These are phyloP conservation scores for Drosophila demipolita DNA, from an alignment of 2,888 invertebrate genomes.

Conservation along the genomic window DNA sequence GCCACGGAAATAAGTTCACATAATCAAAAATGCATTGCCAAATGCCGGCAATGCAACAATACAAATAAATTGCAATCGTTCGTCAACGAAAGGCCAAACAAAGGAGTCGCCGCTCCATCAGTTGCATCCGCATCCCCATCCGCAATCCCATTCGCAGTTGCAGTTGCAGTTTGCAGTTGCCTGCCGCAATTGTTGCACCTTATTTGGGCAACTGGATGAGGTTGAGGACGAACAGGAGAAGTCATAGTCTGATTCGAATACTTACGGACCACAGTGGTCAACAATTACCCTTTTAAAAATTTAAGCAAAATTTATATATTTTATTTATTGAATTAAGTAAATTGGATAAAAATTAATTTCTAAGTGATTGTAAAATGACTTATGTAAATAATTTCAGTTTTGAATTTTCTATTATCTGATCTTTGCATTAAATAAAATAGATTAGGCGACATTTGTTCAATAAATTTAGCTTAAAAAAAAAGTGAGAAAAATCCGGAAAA, in stretches of 20 bases:
- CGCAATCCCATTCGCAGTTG: conserved; percentile 30
- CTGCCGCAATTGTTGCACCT: conserved; percentile 74
- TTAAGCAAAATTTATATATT: not conserved
- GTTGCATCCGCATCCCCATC: conserved; percentile 20
- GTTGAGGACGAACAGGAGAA: conserved; percentile 27
- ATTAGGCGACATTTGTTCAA: not conserved
- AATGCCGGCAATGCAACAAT: conserved; percentile 79
- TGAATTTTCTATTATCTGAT: not conserved
- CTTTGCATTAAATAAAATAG: not conserved
- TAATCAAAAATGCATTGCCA: conserved; percentile 75
- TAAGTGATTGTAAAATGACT: not conserved
- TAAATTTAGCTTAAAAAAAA: not conserved
- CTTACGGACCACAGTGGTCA: conserved; percentile 32
- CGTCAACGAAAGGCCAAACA: conserved; percentile 69
- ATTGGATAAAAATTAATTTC: not conserved
- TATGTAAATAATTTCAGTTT: not conserved
- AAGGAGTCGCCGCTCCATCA: conserved; percentile 59
- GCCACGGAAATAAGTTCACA: conserved; percentile 68
- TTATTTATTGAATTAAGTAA: not conserved
- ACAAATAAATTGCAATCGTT: conserved; percentile 80
- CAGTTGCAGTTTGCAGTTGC: conserved; percentile 19
- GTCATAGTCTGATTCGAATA: conserved; percentile 5
- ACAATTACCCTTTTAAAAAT: not conserved
- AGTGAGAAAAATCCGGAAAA: not conserved
- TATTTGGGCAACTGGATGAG: conserved; percentile 70